Evolutionary conservation across 2,797 vertebrate genomes (phyloP), one percentile per base, ranked within the genome.

Genomic region (Enteromius paludinosus): DNA sequence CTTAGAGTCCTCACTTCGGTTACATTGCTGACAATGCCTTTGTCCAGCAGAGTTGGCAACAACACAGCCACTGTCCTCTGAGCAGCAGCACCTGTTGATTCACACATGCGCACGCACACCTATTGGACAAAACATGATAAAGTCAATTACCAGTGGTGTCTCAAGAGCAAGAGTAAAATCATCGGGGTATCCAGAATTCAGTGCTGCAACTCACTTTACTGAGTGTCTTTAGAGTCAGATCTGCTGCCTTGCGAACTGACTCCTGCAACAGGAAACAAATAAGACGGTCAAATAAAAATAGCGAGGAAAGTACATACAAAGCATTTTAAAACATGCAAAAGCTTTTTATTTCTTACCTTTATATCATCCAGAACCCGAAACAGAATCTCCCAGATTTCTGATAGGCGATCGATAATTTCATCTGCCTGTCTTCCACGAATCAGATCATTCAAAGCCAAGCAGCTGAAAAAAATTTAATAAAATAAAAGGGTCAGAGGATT

Each of bases 351-450:
- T 18, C 38, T 82, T n/a, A 99, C 98, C 96, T 99, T 99, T 90
- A 99, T 99, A 89, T 99, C 98, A 92, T 99, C 98, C 88, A 99
- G 96, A 23, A 99, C 98, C 94, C 97, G 96, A 90, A 99, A 99
- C 2, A 99, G 94, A 0, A 96, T 97, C 91, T 98, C 97, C 98
- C 98, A 99, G 86, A 99, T 99, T 89, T 99, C 97, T 73, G 97
- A 94, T 84, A 99, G 92, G 82, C 96, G 95, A 84, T 98, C 97
- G 74, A 97, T 93, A 82, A 98, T 95, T 86, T 99, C 97, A 89
- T 98, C 97, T 75, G 97, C 93, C 85, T 97, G 95, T 83, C 96
- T 96, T 84, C 97, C 97, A 78, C 97, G 96, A 66, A 99, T 92
- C 88, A 99, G 91, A 86, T 99, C 98, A 87, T 97, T 99, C 74